These are phyloP conservation scores for Ferdinandea cuprea DNA, from an alignment of 2,888 invertebrate genomes.

Conservation along the genomic window DNA sequence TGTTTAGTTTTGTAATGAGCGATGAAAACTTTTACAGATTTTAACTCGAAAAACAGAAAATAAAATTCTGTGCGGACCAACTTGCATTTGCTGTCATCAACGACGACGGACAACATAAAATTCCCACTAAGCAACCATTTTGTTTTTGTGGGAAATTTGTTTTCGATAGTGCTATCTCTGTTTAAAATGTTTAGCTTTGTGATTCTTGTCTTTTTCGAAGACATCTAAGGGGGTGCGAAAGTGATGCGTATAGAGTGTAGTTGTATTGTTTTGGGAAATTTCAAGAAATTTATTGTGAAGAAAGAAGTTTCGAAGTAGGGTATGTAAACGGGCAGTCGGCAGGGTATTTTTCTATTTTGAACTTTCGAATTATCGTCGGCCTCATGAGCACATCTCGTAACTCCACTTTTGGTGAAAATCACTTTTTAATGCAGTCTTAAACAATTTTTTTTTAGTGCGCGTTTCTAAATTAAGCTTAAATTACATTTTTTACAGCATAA, in stretches of 20 bases:
- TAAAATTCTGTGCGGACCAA: constrained; percentile 22
- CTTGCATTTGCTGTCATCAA: constrained; percentile 33
- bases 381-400: too few species aligned
- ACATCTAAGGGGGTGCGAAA: neutral
- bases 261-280: constrained; percentile 58
- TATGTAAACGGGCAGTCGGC: neutral
- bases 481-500: too few species aligned
- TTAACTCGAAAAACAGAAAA: constrained; percentile 31
- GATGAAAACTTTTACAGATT: constrained; percentile 20
- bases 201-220: neutral
- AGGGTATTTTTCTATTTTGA: neutral
- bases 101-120: constrained; percentile 53
- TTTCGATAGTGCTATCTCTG: constrained; percentile 20
- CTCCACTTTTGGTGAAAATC: too few species aligned
- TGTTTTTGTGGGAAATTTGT: constrained; percentile 28
- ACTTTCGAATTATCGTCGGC: neutral
- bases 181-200: neutral
- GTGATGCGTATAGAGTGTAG: neutral
- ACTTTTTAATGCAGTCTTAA: too few species aligned
- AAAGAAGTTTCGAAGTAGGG: constrained; percentile 6
- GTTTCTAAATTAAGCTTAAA: too few species aligned
- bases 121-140: constrained; percentile 48
- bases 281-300: neutral
- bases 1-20: constrained; percentile 10
- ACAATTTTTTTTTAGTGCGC: too few species aligned